These are phyloP conservation scores for Pocillopora damicornis DNA, from an alignment of 64 coral and sea anemone species.

Conservation along the genomic window DNA sequence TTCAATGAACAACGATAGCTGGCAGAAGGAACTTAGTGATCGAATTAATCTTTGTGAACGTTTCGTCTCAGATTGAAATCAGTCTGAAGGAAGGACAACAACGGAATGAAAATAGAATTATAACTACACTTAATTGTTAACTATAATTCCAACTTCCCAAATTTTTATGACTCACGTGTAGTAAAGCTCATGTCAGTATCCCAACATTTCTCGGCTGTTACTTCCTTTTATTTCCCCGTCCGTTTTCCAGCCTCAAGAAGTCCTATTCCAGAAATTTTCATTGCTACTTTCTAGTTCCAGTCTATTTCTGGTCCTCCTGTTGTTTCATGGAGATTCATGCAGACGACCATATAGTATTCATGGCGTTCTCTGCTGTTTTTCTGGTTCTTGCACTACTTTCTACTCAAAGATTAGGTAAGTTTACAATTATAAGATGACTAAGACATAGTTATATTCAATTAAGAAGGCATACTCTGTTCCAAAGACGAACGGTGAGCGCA, in stretches of 20 bases:
- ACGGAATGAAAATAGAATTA: too few relatives aligned
- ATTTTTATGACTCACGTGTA: too few relatives aligned
- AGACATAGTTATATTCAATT: not conserved
- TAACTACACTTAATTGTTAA: too few relatives aligned
- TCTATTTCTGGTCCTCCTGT: not conserved
- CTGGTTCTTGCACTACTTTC: not conserved
- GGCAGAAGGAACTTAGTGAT: too few relatives aligned
- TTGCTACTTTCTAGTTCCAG: not conserved
- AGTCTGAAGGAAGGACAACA: too few relatives aligned
- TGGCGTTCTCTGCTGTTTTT: conserved; percentile 19
- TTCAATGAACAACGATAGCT: too few relatives aligned
- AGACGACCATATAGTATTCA: not conserved
- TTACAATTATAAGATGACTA: not conserved
- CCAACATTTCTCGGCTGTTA: not conserved
- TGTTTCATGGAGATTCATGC: conserved; percentile 1
- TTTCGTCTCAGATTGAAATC: too few relatives aligned
- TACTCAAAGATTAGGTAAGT: conserved; percentile 28
- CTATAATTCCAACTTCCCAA: too few relatives aligned
- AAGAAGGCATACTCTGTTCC: not conserved
- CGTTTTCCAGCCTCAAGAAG: not conserved
- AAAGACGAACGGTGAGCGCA: not conserved
- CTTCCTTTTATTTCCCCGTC: not conserved
- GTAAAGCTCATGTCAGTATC: too few relatives aligned
- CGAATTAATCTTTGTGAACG: too few relatives aligned
- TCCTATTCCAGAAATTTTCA: not conserved